These are phyloP conservation scores for Clarias macrocephalus DNA, from an alignment of 2,113 vertebrate genomes.

Conservation along the genomic window DNA sequence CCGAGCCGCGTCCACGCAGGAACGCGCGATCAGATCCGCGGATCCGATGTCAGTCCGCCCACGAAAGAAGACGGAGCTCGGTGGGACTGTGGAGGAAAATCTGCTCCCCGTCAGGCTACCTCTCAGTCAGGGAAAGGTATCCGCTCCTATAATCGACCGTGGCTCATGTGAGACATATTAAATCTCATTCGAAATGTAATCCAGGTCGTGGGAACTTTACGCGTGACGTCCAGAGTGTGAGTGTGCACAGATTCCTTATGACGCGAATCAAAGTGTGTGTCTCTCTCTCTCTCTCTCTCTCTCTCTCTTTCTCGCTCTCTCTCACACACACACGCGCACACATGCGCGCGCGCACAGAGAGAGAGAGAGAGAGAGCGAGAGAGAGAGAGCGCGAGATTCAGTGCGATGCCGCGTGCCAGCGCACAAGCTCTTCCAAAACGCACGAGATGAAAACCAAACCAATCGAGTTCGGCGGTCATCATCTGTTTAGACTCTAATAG, in stretches of 20 bases:
- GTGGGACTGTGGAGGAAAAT: slow-evolving; percentile 49
- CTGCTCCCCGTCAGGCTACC: slow-evolving; percentile 46
- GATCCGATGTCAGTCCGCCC: neutral
- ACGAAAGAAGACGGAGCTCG: slow-evolving; percentile 8
- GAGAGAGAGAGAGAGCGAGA: neutral
- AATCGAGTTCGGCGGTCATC: neutral
- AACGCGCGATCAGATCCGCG: neutral
- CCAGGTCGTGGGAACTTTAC: slow-evolving; percentile 31
- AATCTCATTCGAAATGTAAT: slow-evolving; percentile 22
- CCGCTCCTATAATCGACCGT: slow-evolving; percentile 29
- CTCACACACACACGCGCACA: neutral
- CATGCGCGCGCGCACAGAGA: neutral
- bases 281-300: slow-evolving; percentile 21
- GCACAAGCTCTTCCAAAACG: neutral
- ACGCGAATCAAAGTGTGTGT: slow-evolving; percentile 3
- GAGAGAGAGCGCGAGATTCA: neutral
- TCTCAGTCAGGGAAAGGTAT: slow-evolving; percentile 26
- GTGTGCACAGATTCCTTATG: neutral
- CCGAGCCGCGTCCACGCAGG: slow-evolving; percentile 12
- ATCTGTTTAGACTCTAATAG: neutral
- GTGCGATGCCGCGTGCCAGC: neutral
- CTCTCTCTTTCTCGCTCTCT: neutral
- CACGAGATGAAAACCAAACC: neutral
- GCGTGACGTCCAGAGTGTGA: slow-evolving; percentile 3
- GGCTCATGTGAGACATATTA: slow-evolving; percentile 2